Conservation (phyloP, 2,113 vertebrate genomes). For the Budorcas taxicolor region DNA sequence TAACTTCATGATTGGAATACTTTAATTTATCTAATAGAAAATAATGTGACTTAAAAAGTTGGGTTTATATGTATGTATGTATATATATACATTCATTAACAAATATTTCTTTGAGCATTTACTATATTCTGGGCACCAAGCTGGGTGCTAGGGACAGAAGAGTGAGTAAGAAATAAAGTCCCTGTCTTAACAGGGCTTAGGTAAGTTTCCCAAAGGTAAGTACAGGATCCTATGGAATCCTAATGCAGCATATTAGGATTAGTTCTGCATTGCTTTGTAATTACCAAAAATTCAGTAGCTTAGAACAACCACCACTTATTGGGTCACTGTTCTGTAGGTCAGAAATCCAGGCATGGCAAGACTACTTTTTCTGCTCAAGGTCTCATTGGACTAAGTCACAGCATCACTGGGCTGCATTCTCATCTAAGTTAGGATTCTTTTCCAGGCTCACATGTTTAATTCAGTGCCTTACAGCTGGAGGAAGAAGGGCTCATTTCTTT, state of each 20-base stretch:
- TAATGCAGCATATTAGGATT: background rate
- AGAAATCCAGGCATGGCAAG: background rate
- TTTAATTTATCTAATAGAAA: background rate
- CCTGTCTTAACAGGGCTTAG: background rate
- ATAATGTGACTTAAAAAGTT: background rate
- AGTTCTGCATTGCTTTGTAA: background rate
- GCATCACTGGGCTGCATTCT: background rate
- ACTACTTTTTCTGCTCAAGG: background rate
- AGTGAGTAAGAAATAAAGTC: background rate
- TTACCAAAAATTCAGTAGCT: background rate
- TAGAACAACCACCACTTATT: background rate
- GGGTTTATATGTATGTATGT: background rate
- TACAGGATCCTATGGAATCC: background rate
- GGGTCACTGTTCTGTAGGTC: background rate
- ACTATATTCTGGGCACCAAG: background rate
- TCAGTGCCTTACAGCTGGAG: background rate
- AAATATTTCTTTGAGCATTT: background rate
- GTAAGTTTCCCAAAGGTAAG: background rate
- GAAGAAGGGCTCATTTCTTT: background rate
- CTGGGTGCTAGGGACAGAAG: background rate
- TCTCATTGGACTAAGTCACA: background rate
- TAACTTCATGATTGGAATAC: background rate
- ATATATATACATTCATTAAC: background rate
- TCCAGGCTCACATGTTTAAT: background rate
- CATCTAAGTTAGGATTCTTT: background rate